Base-by-base conservation (phyloP, 2,113 vertebrate genomes). In the Otocyon megalotis region DNA sequence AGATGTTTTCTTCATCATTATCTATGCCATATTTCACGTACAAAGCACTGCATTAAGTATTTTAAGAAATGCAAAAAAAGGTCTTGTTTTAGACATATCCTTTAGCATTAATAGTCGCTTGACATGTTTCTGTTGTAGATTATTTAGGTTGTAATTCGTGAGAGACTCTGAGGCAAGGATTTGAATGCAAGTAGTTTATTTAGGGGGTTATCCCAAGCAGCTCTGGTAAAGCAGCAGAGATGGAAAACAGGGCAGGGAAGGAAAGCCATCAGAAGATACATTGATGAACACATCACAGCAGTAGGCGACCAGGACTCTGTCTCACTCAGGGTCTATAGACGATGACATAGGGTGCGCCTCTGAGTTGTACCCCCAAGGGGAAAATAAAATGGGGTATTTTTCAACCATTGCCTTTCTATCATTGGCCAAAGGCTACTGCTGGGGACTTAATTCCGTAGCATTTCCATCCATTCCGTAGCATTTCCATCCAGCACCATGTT, bases 101-200 rank as follows among this genome's bases (percentile, higher is more conserved):
- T 87, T 91, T 87, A 63, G 62, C 30, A 83, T 82, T 48, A 60
- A 24, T 58, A 77, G 82, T 88, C 14, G 71, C 53, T 74, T 74
- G 95, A 15, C 63, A 88, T 96, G 48, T 82, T 88, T 95, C 96
- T 90, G 30, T 71, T 86, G 22, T 16, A 88, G 81, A 28, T 88
- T 88, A 88, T 85, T 88, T 15, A 82, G 74, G 30, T 65, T 77
- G 15, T 43, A 86, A 83, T 77, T 88, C 69, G 43, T 1, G 1
- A 77, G 60, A 62, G n/a, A 53, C 53, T 81, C 77, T 76, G 35
- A 93, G 28, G 32, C 82, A 93, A 82, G 15, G n/a, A 77, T 79
- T 74, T 89, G 32, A 96, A 95, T 79, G 53, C 77, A 77, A 53
- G 13, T 65, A 9, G 30, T 89, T 84, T 74, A 48, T 80, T 82